Evolutionary conservation across 2,888 invertebrate species (phyloP).

Genomic region (Sclerodermus sp.): DNA sequence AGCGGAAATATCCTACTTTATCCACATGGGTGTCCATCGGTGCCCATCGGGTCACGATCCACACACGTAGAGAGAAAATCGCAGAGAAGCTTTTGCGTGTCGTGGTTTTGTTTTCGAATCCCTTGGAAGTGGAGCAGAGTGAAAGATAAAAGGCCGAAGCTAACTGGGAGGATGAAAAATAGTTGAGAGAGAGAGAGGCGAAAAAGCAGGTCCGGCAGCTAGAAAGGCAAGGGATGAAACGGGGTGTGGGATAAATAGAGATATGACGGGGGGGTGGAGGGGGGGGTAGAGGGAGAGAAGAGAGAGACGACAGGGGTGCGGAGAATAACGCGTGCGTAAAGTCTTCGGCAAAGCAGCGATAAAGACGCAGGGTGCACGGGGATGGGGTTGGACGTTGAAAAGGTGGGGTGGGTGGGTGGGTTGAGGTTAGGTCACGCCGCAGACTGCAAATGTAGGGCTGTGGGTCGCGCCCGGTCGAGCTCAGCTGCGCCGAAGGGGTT

Average conservation of each 20-base stretch:
- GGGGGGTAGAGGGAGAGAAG: slow-evolving; percentile 17
- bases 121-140: too few species aligned
- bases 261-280: background rate
- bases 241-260: background rate
- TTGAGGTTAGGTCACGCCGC: slow-evolving; percentile 54
- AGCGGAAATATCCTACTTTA: too few species aligned
- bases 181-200: too few species aligned
- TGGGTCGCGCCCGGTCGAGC: slow-evolving; percentile 56
- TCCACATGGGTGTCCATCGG: too few species aligned
- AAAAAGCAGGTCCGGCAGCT: too few species aligned
- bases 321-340: background rate
- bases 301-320: slow-evolving; percentile 1
- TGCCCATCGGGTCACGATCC: too few species aligned
- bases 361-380: background rate
- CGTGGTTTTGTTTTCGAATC: too few species aligned
- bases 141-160: too few species aligned
- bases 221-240: too few species aligned
- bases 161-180: too few species aligned
- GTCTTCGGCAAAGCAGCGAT: background rate
- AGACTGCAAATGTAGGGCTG: slow-evolving; percentile 56
- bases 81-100: too few species aligned
- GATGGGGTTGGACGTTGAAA: slow-evolving; percentile 14
- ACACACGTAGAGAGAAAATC: too few species aligned
- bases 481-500: slow-evolving; percentile 48
- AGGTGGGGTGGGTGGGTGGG: slow-evolving; percentile 39